These are phyloP conservation scores for Lochmaea crataegi DNA, from an alignment of 2,888 invertebrate species.

Conservation along the genomic window DNA sequence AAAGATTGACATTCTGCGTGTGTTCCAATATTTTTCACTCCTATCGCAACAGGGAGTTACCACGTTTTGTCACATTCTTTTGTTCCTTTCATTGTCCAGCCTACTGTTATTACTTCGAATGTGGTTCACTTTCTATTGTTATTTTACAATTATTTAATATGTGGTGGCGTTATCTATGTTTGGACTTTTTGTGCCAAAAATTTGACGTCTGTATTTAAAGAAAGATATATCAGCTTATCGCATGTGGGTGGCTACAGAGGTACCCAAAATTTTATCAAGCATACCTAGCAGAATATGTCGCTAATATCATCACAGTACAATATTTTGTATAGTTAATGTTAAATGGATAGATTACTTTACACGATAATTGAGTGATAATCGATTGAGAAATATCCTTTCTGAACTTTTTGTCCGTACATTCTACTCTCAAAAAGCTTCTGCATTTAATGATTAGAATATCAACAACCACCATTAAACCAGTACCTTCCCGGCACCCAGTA, in stretches of 20 bases:
- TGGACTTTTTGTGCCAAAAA: constrained; percentile 27
- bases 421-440: no score
- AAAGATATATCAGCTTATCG: constrained; percentile 5
- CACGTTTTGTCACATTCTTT: constrained; percentile 39
- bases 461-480: no score
- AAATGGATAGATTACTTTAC: no score
- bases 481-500: no score
- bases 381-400: no score
- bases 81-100: constrained; percentile 41
- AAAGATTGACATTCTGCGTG: constrained; percentile 32
- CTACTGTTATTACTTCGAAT: constrained; percentile 40
- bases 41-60: constrained; percentile 19
- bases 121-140: constrained; percentile 45
- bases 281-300: no score
- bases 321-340: no score
- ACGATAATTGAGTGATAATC: no score
- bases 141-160: constrained; percentile 38
- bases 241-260: constrained; percentile 40
- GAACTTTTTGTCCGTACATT: no score
- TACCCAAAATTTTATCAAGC: constrained; percentile 28
- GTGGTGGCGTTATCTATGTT: constrained; percentile 36
- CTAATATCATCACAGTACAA: no score
- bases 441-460: no score
- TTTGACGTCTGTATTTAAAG: constrained; percentile 42
- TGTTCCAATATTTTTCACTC: constrained; percentile 30